Conservation (phyloP, 2,113 vertebrate species). For the Pseudorhombus dupliciocellatus region DNA sequence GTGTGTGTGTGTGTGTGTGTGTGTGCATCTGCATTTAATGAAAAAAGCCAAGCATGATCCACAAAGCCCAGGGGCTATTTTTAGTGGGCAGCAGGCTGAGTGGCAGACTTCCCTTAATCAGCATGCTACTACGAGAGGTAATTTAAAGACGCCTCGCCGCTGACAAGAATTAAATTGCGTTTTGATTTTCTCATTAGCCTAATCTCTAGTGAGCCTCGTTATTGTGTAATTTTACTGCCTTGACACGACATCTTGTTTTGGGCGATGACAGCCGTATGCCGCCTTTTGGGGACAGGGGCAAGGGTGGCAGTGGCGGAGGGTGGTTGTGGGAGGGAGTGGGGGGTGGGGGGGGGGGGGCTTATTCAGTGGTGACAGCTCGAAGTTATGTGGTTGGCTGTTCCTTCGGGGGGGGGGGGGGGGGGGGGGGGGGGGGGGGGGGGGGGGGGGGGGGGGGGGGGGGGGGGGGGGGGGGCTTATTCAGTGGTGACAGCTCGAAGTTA, state of each 20-base stretch:
- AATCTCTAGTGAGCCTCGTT: constrained; percentile 86
- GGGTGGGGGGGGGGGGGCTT: constrained; percentile 29
- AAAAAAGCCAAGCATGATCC: constrained; percentile 55
- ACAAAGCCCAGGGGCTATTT: constrained; percentile 78
- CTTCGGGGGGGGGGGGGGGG: constrained; percentile 11
- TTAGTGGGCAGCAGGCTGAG: constrained; percentile 75
- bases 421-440: constrained; percentile 55
- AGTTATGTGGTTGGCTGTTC: constrained; percentile 72
- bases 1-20: constrained; percentile 11
- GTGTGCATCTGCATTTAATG: constrained; percentile 36
- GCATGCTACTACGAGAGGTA: constrained; percentile 79
- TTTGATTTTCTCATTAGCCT: constrained; percentile 91
- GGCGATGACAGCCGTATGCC: constrained; percentile 82
- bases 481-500: constrained; percentile 68
- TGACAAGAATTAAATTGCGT: constrained; percentile 89
- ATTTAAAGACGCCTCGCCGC: constrained; percentile 81
- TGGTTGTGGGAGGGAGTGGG: neutral
- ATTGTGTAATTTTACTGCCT: constrained; percentile 80
- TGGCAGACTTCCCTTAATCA: constrained; percentile 83
- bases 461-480: constrained; percentile 22
- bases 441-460: constrained; percentile 57
- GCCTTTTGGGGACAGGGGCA: constrained; percentile 70
- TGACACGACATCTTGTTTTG: constrained; percentile 82
- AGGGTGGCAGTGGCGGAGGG: constrained; percentile 50
- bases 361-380: constrained; percentile 63